Conservation (phyloP, 2,113 vertebrate genomes). For the Physeter macrocephalus region DNA sequence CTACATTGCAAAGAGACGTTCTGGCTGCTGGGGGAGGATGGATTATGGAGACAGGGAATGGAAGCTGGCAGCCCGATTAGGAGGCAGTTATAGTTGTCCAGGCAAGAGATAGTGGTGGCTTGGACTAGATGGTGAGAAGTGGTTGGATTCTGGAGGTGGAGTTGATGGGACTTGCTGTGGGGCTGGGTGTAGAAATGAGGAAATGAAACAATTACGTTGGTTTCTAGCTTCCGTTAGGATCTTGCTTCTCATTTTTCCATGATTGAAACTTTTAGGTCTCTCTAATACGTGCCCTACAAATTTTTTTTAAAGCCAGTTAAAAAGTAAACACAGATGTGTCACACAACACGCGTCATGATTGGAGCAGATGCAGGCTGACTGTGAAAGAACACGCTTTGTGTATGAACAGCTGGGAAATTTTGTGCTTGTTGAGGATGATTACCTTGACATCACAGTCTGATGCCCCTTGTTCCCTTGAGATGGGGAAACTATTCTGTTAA, state of each 20-base stretch:
- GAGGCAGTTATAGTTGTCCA: neutral
- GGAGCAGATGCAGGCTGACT: neutral
- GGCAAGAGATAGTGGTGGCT: neutral
- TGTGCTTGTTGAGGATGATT: neutral
- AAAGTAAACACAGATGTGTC: constrained; percentile 3
- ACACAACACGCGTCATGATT: neutral
- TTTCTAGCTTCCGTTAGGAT: neutral
- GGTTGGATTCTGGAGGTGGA: neutral
- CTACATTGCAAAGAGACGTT: neutral
- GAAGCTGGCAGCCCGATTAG: neutral
- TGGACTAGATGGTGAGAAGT: neutral
- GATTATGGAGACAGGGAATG: neutral
- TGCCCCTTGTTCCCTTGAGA: neutral
- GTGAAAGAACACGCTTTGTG: neutral
- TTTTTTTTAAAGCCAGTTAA: neutral
- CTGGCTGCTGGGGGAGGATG: neutral
- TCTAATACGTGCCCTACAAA: neutral
- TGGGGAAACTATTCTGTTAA: neutral
- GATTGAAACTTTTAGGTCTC: neutral
- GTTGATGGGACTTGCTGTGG: neutral
- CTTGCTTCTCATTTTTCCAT: neutral
- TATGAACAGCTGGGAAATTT: neutral
- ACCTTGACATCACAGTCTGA: neutral
- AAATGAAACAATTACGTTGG: neutral
- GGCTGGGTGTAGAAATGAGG: neutral